Base-by-base conservation (phyloP, 2,113 vertebrate genomes). In the Conger conger region DNA sequence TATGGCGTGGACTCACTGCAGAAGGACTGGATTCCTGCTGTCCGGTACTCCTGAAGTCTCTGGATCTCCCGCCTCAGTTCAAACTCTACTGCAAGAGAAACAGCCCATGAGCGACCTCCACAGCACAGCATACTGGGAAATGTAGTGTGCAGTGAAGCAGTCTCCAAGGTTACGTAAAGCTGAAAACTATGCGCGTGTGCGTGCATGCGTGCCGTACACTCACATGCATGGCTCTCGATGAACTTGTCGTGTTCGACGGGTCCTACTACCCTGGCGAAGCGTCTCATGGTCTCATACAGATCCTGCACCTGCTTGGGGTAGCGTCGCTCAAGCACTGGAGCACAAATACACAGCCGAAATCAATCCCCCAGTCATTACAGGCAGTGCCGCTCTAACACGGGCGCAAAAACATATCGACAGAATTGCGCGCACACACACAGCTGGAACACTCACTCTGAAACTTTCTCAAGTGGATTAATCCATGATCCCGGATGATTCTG, bases 401-500 rank as follows among this genome's bases (percentile, higher is more conserved):
- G 6, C 3, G n/a, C 73, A 8, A 15, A 76, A 23, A 76, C 30
- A 76, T 11, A 76, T 33, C 9, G 17, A 42, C 88, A 87, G 84
- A 86, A 50, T 37, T 82, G 57, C 86, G 68, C 86, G 83, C 68
- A 73, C 50, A 50, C 78, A 17, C 20, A 63, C 57, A 63, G 23
- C 57, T 27, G 18, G 57, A 20, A 63, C 87, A 97, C 98, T 99
- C 95, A 99, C 98, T 96, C 88, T 98, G 98, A 93, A 99, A 99
- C 90, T 98, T 99, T 36, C 97, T 94, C 91, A 99, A 94, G 94
- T 99, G 99, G 94, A 99, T 98, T 85, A 99, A 95, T 79, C 98
- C 98, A 0, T 99, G 98, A 91, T 99, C 98, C 94, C 98, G 95
- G 93, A 99, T 96, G 87, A 99, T 97, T 94, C 98, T 99, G 93